Evolutionary conservation across 1,140 invertebrate genomes (phyloP), one percentile per base, ranked within the genome.

Genomic region (Wiebesia pumilae): DNA sequence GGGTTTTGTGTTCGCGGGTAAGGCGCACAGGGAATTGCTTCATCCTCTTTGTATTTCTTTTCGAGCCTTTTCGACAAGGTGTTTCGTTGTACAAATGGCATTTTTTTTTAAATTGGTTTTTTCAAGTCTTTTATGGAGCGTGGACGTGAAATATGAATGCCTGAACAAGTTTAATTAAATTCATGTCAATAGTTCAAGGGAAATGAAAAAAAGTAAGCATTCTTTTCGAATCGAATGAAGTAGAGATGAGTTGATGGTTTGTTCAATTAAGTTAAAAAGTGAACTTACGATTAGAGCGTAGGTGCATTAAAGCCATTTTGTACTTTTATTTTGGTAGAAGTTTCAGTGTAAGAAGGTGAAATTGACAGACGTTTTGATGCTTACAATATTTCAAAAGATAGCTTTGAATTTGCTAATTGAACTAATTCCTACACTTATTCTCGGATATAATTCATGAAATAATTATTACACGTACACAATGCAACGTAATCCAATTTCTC

Each of bases 91-190:
- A 65, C 10, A 35, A 62, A n/a, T 40, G 3, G 38, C 38, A 67
- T 81, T 62, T 69, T 69, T 67, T 24, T 30, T 12, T 69, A 81
- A 81, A 81, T 81, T 81, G 33, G 62, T 81, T 81, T 81, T 69
- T 81, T 65, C 27, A 77, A 77, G 24, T 47, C 14, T 35, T 69
- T 69, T 35, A 1, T 4, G 0, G 58, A 27, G 3, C 21, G 10
- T 27, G 14, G 14, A 62, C 58, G 58, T 62, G 19, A 71, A 71
- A 33, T 71, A 71, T 71, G n/a, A 30, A 10, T 21, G 73, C 1
- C 10, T 30, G 1, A 7, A 38, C 38, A 38, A 71, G 33, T 71
- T 71, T 71, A 71, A 71, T 71, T 38, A 71, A 71, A 38, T 71
- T 71, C 69, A 38, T 35, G 33, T 38, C 33, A 3, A 71, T 38